phyloP scores from a whole-genome alignment of 2,888 invertebrate genomes.

The Acanthopleura granulata region DNA sequence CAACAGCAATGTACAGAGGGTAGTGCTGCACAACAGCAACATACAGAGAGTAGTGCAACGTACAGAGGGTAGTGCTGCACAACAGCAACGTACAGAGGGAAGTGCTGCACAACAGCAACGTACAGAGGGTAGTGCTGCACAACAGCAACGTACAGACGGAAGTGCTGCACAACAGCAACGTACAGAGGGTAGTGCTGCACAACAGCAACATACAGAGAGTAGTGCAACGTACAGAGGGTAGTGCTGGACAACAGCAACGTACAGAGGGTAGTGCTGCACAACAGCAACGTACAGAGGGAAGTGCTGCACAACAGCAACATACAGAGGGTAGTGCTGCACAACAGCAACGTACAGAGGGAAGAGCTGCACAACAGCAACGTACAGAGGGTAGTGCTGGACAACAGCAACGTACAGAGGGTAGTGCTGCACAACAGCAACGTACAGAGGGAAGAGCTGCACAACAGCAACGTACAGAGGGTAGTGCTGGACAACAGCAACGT shows the following conservation, averaged over 20 bases:
- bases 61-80: slow-evolving; percentile 81
- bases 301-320: slow-evolving; percentile 76
- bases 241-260: slow-evolving; percentile 73
- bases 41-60: slow-evolving; percentile 81
- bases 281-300: slow-evolving; percentile 83
- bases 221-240: slow-evolving; percentile 83
- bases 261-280: slow-evolving; percentile 79
- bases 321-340: slow-evolving; percentile 79
- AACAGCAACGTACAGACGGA: slow-evolving; percentile 82
- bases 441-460: slow-evolving; percentile 80
- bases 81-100: slow-evolving; percentile 82
- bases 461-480: slow-evolving; percentile 83
- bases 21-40: slow-evolving; percentile 84
- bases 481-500: slow-evolving; percentile 84
- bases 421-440: slow-evolving; percentile 85
- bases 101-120: slow-evolving; percentile 77
- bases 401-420: slow-evolving; percentile 73
- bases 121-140: slow-evolving; percentile 78
- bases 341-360: slow-evolving; percentile 83
- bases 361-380: slow-evolving; percentile 83
- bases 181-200: slow-evolving; percentile 81
- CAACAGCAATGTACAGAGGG: no score
- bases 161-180: slow-evolving; percentile 82
- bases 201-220: no score
- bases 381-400: slow-evolving; percentile 77